Base-by-base conservation (phyloP, 2,888 invertebrate genomes). In the Lepidonotus clava region DNA sequence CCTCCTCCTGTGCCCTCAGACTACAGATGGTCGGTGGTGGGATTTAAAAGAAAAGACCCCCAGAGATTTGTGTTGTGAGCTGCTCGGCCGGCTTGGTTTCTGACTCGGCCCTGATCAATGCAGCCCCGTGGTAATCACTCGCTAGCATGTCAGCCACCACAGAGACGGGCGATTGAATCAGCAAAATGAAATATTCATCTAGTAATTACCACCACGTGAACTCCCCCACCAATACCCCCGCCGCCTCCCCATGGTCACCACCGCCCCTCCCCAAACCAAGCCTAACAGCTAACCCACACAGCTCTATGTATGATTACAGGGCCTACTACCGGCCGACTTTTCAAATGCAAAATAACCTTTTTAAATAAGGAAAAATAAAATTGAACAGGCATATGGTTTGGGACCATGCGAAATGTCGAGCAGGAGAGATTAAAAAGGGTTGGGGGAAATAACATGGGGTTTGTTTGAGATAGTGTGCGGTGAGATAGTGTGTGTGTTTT, bases 141-240 rank as follows among this genome's bases (percentile, higher is more conserved):
- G 11, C 14, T 71, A 71, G 71, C 71, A 71, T 71, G 71, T 71
- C 5, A 38, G 38, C n/a, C n/a, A n/a, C n/a, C n/a, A n/a, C n/a
- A n/a, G n/a, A n/a, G n/a, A n/a, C n/a, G n/a, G n/a, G n/a, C n/a
- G n/a, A 18, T 38, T 71, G 71, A 71, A 71, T 71, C 71, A 71
- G 71, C 71, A 71, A 34, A 34, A 71, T 71, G 71, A 71, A 71
- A 71, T 71, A 71, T 71, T 71, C 71, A 71, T 38, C 34, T 38
- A 18, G 36, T 71, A 71, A 71, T 71, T 71, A 71, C 71, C 71
- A 34, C 71, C 32, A 18, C 46, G n/a, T 32, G 28, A 32, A 24
- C 66, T 28, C n/a, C 28, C 14, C 32, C n/a, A 4, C 66, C 66
- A 14, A 18, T 11, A 34, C 36, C 71, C 4, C 21, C 14, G 36